Percentiles rank a stretch among this genome's conserved stretches.
phyloP scores from a whole-genome alignment of 2,888 invertebrate species.

The Folsomia candida region DNA sequence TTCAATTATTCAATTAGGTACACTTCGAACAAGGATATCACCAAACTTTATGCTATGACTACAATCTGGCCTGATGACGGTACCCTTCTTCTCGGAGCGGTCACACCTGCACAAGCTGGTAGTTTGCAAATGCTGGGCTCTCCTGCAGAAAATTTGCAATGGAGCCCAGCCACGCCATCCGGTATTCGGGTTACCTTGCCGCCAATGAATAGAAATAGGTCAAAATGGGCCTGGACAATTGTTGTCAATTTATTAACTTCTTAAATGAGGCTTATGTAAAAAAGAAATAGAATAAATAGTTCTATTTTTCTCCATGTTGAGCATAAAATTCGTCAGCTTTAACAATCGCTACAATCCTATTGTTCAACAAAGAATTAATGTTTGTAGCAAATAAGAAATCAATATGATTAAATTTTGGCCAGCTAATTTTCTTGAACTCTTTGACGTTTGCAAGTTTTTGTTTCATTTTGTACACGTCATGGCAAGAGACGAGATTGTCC shows the following conservation, averaged over 20 bases:
- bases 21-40: slow-evolving; percentile 9
- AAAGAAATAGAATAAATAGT: too few species aligned
- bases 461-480: neutral
- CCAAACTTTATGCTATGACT: slow-evolving; percentile 11
- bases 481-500: neutral
- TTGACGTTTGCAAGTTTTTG: neutral
- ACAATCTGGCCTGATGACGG: slow-evolving; percentile 8
- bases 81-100: neutral
- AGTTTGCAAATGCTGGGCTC: slow-evolving; percentile 8
- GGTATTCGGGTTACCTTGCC: too few species aligned
- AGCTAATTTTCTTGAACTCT: neutral
- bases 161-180: too few species aligned
- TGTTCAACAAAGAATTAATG: slow-evolving; percentile 1
- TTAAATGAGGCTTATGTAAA: too few species aligned
- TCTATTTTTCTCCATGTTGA: too few species aligned
- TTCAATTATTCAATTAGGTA: slow-evolving; percentile 14
- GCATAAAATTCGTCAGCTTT: too few species aligned
- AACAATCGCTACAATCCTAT: slow-evolving; percentile 8
- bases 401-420: slow-evolving; percentile 5
- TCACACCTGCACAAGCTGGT: neutral
- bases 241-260: too few species aligned
- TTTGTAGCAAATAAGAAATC: slow-evolving; percentile 1
- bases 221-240: too few species aligned
- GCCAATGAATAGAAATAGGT: too few species aligned
- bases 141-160: neutral